phyloP scores from a whole-genome alignment of 2,888 invertebrate species.

The Mesochorus sp. region DNA sequence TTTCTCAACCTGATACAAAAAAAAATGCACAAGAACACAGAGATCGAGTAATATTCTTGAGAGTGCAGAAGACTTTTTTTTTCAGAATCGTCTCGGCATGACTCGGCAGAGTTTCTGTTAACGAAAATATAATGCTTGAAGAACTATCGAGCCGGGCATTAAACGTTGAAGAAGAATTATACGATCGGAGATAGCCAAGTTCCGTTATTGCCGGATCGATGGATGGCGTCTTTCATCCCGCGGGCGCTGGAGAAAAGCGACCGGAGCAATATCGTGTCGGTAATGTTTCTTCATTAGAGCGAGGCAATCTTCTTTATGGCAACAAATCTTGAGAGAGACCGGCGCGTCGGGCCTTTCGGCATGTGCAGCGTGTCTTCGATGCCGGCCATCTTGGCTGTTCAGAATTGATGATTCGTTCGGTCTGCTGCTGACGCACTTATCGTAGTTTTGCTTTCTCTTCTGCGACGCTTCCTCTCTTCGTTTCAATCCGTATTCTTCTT shows the following conservation, averaged over 20 bases:
- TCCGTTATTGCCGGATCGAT: slow-evolving; percentile 71
- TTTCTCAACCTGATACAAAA: too few relatives aligned
- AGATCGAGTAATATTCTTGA: background rate
- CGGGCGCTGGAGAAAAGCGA: slow-evolving; percentile 67
- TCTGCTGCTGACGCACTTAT: slow-evolving; percentile 61
- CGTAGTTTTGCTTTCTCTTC: slow-evolving; percentile 65
- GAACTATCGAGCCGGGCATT: slow-evolving; percentile 1
- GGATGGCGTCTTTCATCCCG: slow-evolving; percentile 66
- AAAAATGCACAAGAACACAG: too few relatives aligned
- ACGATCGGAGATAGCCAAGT: slow-evolving; percentile 60
- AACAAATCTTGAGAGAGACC: slow-evolving; percentile 77
- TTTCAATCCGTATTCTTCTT: slow-evolving; percentile 59
- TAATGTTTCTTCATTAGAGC: slow-evolving; percentile 80
- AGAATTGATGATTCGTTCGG: slow-evolving; percentile 71
- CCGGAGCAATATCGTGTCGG: slow-evolving; percentile 76
- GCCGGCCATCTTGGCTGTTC: slow-evolving; percentile 73
- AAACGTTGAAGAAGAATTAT: slow-evolving; percentile 47
- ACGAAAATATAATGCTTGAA: slow-evolving; percentile 25
- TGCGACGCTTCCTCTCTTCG: slow-evolving; percentile 59
- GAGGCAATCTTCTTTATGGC: slow-evolving; percentile 79
- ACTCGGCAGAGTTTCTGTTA: too few relatives aligned
- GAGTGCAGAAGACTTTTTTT: background rate
- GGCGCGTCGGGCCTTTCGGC: slow-evolving; percentile 67
- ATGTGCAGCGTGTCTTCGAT: slow-evolving; percentile 62
- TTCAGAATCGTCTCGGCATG: background rate